Conservation (phyloP, 2,113 vertebrate species). For the Ctenodactylus gundi region DNA sequence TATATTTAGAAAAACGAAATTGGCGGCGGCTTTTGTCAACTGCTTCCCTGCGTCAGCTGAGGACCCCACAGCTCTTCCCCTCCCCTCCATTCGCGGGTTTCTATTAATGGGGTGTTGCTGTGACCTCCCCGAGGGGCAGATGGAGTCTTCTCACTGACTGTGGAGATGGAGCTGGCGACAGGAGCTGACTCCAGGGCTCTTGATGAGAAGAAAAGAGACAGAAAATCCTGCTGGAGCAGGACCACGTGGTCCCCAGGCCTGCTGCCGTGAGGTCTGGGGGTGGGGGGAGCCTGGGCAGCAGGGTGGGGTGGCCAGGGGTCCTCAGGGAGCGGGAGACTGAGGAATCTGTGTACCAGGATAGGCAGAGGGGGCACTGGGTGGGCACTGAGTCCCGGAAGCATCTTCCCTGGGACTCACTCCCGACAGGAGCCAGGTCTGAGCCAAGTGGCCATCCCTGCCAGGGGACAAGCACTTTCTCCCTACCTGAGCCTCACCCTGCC, state of each 20-base stretch:
- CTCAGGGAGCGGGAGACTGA: neutral
- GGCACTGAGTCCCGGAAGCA: neutral
- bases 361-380: too few relatives aligned
- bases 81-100: neutral
- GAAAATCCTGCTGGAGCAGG: too few relatives aligned
- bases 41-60: rapidly evolving
- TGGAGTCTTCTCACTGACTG: rapidly evolving
- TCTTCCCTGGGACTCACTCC: neutral
- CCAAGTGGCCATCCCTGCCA: neutral
- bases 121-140: neutral
- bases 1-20: neutral
- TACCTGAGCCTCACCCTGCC: too few relatives aligned
- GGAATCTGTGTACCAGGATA: neutral
- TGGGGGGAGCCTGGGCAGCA: too few relatives aligned
- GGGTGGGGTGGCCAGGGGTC: rapidly evolving
- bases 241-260: too few relatives aligned
- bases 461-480: too few relatives aligned
- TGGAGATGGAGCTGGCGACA: neutral
- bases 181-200: neutral
- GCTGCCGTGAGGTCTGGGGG: too few relatives aligned
- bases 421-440: neutral
- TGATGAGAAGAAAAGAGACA: neutral
- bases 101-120: neutral
- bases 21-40: neutral
- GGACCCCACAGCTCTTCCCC: neutral